Evolutionary conservation across 2,113 vertebrate species (phyloP).

Genomic region (Strix uralensis): DNA sequence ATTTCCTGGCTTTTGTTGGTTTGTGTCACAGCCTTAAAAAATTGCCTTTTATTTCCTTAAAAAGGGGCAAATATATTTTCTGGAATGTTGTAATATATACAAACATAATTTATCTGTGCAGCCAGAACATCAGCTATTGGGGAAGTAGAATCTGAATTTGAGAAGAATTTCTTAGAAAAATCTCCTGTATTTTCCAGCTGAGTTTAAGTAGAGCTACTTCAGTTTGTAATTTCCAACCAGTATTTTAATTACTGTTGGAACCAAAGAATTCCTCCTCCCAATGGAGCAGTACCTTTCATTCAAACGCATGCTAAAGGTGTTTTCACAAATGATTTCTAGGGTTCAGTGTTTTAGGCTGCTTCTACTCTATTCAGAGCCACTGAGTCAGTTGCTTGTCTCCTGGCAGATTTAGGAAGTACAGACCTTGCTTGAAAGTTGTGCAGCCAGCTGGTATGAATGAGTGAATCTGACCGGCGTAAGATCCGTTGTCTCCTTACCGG

Average conservation of each 20-base stretch:
- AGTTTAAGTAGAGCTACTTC: conserved; percentile 4
- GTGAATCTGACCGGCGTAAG: background rate
- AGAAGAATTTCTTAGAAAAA: background rate
- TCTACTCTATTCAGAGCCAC: background rate
- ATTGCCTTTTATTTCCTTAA: conserved; percentile 22
- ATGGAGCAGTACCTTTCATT: background rate
- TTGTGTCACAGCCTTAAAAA: conserved; percentile 45
- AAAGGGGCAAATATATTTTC: conserved; percentile 50
- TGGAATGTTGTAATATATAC: background rate
- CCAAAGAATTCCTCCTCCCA: conserved; percentile 17
- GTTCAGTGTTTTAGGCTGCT: background rate
- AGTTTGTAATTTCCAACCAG: conserved; percentile 48
- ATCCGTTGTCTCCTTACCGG: background rate
- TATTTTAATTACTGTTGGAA: conserved; percentile 29
- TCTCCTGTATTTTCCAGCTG: background rate
- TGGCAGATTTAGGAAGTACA: background rate
- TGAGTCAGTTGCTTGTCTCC: background rate
- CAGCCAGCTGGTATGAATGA: background rate
- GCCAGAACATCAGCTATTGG: background rate
- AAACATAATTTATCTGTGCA: background rate
- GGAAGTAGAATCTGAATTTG: background rate
- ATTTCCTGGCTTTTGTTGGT: conserved; percentile 69
- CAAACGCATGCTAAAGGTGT: background rate
- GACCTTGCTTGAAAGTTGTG: background rate
- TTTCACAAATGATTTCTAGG: background rate